Percentiles rank a stretch among this genome's conserved stretches.
Conservation (phyloP, 2,797 vertebrate species). For the Calcarius lapponicus region DNA sequence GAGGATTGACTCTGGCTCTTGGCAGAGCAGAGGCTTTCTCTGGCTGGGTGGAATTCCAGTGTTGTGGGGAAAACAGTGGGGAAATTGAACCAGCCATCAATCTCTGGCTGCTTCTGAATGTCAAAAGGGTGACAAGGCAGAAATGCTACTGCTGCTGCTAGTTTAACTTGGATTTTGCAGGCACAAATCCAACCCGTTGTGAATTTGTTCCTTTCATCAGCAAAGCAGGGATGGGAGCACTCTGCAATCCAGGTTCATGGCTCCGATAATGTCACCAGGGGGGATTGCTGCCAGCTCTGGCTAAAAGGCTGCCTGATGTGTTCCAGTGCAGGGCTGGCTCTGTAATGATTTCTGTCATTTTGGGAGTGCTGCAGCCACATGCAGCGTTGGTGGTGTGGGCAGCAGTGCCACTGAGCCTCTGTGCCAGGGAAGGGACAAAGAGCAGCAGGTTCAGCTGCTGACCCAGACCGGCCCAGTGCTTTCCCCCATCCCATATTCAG, state of each 20-base stretch:
- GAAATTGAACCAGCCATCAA: not conserved
- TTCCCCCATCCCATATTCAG: not conserved
- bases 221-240: not conserved
- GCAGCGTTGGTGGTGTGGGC: not conserved
- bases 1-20: not conserved
- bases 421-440: not conserved
- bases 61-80: not conserved
- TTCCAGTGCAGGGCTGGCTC: not conserved
- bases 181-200: not conserved
- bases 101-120: not conserved
- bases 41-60: not conserved
- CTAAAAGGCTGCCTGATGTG: not conserved
- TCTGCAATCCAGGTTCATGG: not conserved
- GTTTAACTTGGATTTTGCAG: not conserved
- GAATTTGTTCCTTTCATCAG: conserved; percentile 7
- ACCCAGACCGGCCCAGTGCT: not conserved
- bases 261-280: not conserved
- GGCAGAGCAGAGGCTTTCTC: not conserved
- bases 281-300: not conserved
- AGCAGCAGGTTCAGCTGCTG: not conserved
- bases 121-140: not conserved
- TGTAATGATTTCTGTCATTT: not conserved
- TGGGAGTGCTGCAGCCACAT: not conserved
- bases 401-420: not conserved
- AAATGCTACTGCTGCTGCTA: not conserved